Evolutionary conservation across 2,113 vertebrate species (phyloP).

Genomic region (Aplodontia rufa): DNA sequence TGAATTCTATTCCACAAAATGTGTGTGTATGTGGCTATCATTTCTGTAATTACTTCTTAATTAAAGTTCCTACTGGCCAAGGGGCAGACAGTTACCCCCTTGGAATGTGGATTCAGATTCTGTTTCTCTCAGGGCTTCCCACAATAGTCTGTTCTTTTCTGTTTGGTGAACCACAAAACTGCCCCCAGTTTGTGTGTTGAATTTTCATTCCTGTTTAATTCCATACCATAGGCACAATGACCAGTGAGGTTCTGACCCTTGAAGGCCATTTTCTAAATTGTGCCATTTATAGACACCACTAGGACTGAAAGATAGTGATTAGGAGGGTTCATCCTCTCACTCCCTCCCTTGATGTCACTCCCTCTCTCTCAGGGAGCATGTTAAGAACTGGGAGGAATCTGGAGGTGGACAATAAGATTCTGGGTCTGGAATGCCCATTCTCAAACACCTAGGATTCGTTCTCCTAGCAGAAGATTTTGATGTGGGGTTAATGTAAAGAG

Average conservation of each 20-base stretch:
- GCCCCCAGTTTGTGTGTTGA: not conserved
- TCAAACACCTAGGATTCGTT: not conserved
- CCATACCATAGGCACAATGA: not conserved
- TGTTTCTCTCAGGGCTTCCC: not conserved
- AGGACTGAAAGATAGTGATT: not conserved
- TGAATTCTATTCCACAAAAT: not conserved
- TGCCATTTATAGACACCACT: not conserved
- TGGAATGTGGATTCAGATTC: not conserved
- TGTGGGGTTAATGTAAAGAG: not conserved
- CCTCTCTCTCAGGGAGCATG: not conserved
- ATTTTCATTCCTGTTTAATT: not conserved
- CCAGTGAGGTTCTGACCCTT: not conserved
- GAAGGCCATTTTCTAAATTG: not conserved
- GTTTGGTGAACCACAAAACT: not conserved
- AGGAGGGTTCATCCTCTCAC: not conserved
- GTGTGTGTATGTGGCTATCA: not conserved
- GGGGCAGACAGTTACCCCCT: not conserved
- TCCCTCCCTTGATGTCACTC: not conserved
- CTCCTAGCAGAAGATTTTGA: not conserved
- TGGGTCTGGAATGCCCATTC: not conserved
- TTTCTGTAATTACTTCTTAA: constrained; percentile 55
- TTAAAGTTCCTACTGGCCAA: constrained; percentile 4
- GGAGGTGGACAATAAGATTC: not conserved
- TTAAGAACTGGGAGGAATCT: too few species aligned
- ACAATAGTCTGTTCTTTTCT: not conserved